A percentile compares a stretch with the other conserved stretches of the same genome.
Conservation (phyloP, 2,888 invertebrate genomes). For the Toxonevra muliebris region DNA sequence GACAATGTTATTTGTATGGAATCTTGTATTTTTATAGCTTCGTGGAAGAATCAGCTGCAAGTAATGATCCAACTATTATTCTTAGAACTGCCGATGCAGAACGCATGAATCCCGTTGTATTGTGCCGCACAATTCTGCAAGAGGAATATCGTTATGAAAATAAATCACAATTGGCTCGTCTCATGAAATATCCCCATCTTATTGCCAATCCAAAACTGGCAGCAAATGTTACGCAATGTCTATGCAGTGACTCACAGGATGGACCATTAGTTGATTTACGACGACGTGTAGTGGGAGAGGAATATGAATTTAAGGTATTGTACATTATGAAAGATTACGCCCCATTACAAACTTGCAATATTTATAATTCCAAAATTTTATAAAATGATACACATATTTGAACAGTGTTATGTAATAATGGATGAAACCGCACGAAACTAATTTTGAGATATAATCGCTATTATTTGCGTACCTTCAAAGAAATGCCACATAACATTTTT, state of each 20-base stretch:
- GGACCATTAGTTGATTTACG: slow-evolving; percentile 83
- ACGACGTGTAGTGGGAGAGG: slow-evolving; percentile 81
- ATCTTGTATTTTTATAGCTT: slow-evolving; percentile 43
- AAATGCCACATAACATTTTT: no score
- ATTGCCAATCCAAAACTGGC: slow-evolving; percentile 56
- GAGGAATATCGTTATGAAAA: slow-evolving; percentile 52
- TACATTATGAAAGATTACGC: background rate
- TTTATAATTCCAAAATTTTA: no score
- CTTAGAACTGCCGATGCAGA: slow-evolving; percentile 53
- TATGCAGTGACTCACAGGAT: slow-evolving; percentile 84
- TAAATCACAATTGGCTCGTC: slow-evolving; percentile 51
- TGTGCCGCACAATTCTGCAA: slow-evolving; percentile 57
- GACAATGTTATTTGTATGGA: background rate
- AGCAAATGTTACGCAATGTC: slow-evolving; percentile 69
- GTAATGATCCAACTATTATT: slow-evolving; percentile 45
- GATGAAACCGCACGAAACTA: no score
- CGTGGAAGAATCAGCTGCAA: slow-evolving; percentile 43
- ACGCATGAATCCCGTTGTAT: slow-evolving; percentile 52
- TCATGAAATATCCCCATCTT: slow-evolving; percentile 58
- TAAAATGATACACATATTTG: no score
- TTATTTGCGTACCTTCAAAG: no score
- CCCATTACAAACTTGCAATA: no score
- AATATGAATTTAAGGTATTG: slow-evolving; percentile 79
- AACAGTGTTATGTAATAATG: no score
- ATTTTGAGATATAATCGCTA: no score